Base-by-base conservation (phyloP, 2,113 vertebrate species). In the Phoenicopterus ruber region DNA sequence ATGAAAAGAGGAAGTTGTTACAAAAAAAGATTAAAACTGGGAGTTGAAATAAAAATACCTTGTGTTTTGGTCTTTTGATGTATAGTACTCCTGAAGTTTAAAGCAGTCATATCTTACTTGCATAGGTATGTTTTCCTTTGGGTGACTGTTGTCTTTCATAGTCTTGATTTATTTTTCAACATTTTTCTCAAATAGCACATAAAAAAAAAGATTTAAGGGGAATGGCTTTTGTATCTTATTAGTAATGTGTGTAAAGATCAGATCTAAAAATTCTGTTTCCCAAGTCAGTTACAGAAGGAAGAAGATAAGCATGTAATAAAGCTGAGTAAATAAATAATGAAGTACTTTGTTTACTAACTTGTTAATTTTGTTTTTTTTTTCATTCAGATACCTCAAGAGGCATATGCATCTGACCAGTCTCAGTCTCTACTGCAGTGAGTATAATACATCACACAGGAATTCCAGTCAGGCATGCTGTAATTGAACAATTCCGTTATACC, bases 361-460 rank as follows among this genome's bases (percentile, higher is more conserved):
- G 10, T 44, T 91, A 14, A 16, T 4, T 44, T 42, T 42, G 9
- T 36, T 14, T 83, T 72, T 92, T 63, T 73, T 76, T 13, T 15
- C 7, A 61, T 95, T 83, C 40, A 95, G 92, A 18, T 57, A 17
- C 76, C 86, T 97, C 46, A 95, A 66, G 80, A 90, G 70, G n/a
- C 44, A 34, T 38, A 34, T 40, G 8, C 70, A 72, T 62, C 46
- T 85, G 82, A 94, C 55, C 88, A 86, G 63, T 98, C 91, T 94
- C 95, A 96, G 79, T 87, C 66, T 73, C 54, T 97, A 6, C 93
- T 98, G 71, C 93, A 91, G 98, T 98, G 90, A 98, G 98, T 98
- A 82, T 66, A 71, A 28, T 72, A 59, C 7, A 14, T 93, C 34
- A 67, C 50, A 71, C 10, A 69, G 66, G 72, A 86, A 40, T 90